Conservation (phyloP, 2,888 invertebrate genomes). For the Scelioninae gen. 1 region DNA sequence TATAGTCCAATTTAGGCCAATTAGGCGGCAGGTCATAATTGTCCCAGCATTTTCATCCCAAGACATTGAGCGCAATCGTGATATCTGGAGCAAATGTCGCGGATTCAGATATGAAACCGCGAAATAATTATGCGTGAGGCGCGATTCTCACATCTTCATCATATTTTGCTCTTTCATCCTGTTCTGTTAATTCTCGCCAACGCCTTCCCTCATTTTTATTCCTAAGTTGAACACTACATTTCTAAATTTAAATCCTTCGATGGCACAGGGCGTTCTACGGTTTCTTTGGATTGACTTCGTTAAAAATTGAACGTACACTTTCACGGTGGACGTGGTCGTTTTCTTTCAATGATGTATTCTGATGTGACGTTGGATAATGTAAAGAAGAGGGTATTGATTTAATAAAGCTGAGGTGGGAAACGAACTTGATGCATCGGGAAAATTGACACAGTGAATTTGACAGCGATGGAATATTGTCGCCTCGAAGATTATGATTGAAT, state of each 20-base stretch:
- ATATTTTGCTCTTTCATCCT: neutral
- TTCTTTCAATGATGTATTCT: conserved; percentile 45
- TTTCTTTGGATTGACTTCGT: conserved; percentile 49
- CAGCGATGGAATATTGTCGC: conserved; percentile 9
- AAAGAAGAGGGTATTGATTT: conserved; percentile 49
- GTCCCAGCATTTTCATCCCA: conserved; percentile 74
- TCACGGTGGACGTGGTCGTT: conserved; percentile 31
- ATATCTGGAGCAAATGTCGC: conserved; percentile 62
- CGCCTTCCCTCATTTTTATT: conserved; percentile 24
- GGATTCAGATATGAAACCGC: conserved; percentile 45
- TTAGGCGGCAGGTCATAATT: conserved; percentile 82
- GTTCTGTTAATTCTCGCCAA: too few species aligned
- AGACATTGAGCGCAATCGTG: conserved; percentile 65
- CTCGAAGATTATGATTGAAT: conserved; percentile 19
- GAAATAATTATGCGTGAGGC: conserved; percentile 51
- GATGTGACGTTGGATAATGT: conserved; percentile 29
- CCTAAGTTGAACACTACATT: conserved; percentile 1
- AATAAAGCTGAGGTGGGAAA: conserved; percentile 15
- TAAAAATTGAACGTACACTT: conserved; percentile 47
- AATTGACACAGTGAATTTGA: conserved; percentile 23
- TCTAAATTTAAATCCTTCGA: conserved; percentile 44
- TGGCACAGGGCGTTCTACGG: conserved; percentile 33
- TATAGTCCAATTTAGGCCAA: conserved; percentile 82
- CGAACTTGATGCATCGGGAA: conserved; percentile 10
- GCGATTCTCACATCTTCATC: too few species aligned